These are phyloP conservation scores for Falco concolor DNA, from an alignment of 2,797 vertebrate species.

Conservation along the genomic window DNA sequence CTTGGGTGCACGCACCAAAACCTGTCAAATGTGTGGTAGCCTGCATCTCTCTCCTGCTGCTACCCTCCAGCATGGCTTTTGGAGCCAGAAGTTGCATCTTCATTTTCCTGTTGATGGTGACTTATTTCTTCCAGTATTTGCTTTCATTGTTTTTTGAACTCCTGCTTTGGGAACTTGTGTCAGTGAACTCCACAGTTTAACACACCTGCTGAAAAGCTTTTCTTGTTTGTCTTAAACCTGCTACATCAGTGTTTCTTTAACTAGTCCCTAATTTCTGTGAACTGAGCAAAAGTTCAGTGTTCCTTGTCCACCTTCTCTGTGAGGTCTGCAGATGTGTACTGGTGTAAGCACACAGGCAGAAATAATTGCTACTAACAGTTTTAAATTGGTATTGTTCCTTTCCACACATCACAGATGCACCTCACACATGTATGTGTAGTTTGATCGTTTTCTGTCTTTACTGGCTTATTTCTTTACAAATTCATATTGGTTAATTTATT, in stretches of 20 bases:
- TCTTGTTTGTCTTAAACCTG: background rate
- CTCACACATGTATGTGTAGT: fast-evolving
- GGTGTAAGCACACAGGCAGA: background rate
- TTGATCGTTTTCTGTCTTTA: background rate
- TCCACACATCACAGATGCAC: background rate
- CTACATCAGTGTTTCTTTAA: background rate
- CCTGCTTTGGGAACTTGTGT: background rate
- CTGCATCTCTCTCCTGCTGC: background rate
- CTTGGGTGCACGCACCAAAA: background rate
- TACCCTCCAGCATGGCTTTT: background rate
- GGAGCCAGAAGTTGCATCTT: background rate
- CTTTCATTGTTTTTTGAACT: background rate
- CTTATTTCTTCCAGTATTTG: background rate
- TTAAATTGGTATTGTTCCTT: background rate
- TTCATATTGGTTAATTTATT: background rate
- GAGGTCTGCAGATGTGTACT: background rate
- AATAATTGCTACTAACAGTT: background rate
- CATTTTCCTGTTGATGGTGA: background rate
- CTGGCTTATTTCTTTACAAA: background rate
- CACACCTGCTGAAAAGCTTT: background rate
- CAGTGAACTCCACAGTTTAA: background rate
- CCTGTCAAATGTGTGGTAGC: background rate
- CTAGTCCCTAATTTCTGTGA: background rate
- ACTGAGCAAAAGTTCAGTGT: background rate
- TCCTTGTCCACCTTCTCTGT: background rate